Conservation (phyloP, 2,888 invertebrate genomes). For the Xestia rhomboidea region DNA sequence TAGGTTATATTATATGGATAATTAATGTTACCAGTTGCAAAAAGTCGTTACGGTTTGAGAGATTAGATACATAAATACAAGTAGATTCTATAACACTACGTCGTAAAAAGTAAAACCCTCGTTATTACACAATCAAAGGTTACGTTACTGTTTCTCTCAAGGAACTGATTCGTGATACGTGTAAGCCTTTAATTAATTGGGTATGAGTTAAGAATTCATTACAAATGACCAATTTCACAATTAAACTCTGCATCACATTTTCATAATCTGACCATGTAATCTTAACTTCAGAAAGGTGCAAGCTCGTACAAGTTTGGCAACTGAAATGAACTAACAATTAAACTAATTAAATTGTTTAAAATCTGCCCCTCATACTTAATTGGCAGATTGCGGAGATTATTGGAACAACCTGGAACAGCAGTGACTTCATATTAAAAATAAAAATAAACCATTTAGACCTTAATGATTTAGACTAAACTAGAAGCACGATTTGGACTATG, state of each 20-base stretch:
- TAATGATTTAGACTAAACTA: not conserved
- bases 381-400: not conserved
- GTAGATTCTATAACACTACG: too few relatives aligned
- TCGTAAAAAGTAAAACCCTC: not conserved
- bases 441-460: not conserved
- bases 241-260: not conserved
- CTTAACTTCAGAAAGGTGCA: not conserved
- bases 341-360: not conserved
- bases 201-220: not conserved
- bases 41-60: not conserved
- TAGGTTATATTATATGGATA: not conserved
- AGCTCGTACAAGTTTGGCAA: not conserved
- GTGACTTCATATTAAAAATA: not conserved
- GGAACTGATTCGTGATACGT: not conserved
- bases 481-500: too few relatives aligned
- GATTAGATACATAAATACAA: not conserved
- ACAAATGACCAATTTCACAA: not conserved
- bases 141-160: too few relatives aligned
- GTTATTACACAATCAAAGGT: not conserved
- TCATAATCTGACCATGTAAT: not conserved
- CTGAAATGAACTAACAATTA: not conserved
- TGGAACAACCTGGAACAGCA: not conserved
- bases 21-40: constrained; percentile 15
- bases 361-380: too few relatives aligned
- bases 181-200: not conserved